Conservation (phyloP, 1,140 invertebrate species). For the Hylaeus volcanicus region DNA sequence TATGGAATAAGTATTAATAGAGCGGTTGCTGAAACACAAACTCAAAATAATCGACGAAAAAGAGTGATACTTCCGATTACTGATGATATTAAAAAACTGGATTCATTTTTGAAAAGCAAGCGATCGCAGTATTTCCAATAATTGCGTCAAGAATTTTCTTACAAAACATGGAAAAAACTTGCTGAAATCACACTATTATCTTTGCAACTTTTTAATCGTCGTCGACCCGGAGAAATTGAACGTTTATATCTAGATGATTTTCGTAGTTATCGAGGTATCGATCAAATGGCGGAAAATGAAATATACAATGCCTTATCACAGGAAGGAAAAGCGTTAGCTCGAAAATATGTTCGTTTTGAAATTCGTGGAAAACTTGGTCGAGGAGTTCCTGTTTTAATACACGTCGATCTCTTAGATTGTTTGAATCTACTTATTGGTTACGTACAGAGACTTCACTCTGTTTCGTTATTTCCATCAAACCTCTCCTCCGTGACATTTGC, state of each 20-base stretch:
- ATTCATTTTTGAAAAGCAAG: conserved; percentile 6
- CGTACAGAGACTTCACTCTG: too few relatives aligned
- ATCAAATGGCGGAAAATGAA: neutral
- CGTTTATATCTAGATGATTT: neutral
- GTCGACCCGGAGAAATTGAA: neutral
- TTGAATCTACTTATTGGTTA: too few relatives aligned
- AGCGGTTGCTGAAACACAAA: conserved; percentile 28
- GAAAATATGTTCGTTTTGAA: neutral
- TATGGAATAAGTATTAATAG: conserved; percentile 30
- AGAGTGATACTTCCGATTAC: conserved; percentile 19
- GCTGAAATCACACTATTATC: neutral
- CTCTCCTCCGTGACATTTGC: too few relatives aligned
- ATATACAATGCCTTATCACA: neutral
- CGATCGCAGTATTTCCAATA: neutral
- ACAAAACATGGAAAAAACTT: neutral
- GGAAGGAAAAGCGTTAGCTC: conserved; percentile 1
- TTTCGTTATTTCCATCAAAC: too few relatives aligned
- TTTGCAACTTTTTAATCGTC: conserved; percentile 2
- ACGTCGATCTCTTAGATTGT: too few relatives aligned
- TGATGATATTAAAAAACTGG: neutral
- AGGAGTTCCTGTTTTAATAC: too few relatives aligned
- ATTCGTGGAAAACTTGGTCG: too few relatives aligned
- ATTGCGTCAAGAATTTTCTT: neutral
- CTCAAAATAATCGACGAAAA: conserved; percentile 21
- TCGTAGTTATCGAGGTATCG: neutral